phyloP scores from a whole-genome alignment of 2,797 vertebrate genomes.

The Hyperoplus lanceolatus region DNA sequence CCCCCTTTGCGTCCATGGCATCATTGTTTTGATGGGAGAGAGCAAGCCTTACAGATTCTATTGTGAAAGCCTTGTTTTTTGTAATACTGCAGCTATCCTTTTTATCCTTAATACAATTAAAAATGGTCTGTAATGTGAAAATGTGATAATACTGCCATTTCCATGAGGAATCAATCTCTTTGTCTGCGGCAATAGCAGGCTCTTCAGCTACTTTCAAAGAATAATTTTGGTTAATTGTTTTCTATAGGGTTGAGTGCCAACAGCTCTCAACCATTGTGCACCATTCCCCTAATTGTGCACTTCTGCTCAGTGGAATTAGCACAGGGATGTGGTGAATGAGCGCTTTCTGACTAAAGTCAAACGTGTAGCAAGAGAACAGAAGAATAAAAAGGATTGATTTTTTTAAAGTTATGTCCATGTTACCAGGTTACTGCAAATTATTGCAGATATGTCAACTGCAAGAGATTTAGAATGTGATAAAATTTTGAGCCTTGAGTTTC shows the following conservation, averaged over 20 bases:
- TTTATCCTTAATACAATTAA: conserved; percentile 1
- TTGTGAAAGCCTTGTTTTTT: neutral
- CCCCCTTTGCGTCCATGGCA: conserved; percentile 14
- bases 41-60: neutral
- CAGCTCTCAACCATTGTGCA: conserved; percentile 1
- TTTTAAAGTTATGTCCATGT: neutral
- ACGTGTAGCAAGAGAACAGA: neutral
- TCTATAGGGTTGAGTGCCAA: neutral
- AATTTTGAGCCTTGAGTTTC: neutral
- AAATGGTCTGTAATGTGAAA: neutral
- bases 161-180: neutral
- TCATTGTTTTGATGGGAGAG: neutral
- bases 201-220: neutral
- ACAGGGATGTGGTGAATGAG: neutral
- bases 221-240: conserved; percentile 22
- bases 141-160: neutral
- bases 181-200: neutral
- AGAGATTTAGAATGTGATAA: neutral
- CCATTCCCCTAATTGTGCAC: neutral
- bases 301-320: neutral
- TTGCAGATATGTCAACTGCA: neutral
- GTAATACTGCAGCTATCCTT: neutral
- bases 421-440: neutral
- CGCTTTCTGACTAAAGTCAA: neutral
- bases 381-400: neutral